Conservation (phyloP, 1,140 invertebrate species). For the Trichonephila clavipes region DNA sequence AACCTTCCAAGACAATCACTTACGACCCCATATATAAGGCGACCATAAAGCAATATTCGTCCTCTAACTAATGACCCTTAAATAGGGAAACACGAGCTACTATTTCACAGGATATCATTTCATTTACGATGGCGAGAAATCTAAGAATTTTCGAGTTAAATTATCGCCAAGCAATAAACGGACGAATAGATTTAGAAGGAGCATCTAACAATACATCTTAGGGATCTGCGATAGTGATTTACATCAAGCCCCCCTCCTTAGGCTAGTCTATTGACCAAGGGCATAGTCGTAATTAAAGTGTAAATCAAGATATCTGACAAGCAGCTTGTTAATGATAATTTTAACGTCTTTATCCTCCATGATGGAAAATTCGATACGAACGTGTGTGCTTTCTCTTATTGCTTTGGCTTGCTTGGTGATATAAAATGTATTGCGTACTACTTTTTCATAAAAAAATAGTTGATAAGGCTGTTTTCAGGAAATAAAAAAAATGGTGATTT, state of each 20-base stretch:
- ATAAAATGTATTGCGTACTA: no score
- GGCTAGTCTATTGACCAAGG: neutral
- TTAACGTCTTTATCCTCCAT: neutral
- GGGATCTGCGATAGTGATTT: neutral
- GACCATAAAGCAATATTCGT: neutral
- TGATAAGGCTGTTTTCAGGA: no score
- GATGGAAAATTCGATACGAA: neutral
- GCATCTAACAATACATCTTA: neutral
- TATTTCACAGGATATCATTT: neutral
- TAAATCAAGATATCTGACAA: constrained; percentile 17
- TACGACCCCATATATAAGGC: neutral
- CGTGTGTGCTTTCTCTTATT: neutral
- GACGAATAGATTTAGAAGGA: neutral
- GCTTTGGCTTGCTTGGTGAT: neutral
- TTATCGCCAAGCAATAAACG: constrained; percentile 16
- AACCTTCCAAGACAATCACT: no score
- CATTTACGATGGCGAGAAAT: neutral
- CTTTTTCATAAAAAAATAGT: no score
- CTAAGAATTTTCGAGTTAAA: constrained; percentile 8
- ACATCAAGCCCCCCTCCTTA: neutral
- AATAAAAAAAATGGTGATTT: no score
- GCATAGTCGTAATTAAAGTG: constrained; percentile 23
- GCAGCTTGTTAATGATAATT: constrained; percentile 27
- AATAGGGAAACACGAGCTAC: neutral
- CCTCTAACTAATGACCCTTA: neutral